These are phyloP conservation scores for Thalassarche chlororhynchos DNA, from an alignment of 2,113 vertebrate genomes.

Conservation along the genomic window DNA sequence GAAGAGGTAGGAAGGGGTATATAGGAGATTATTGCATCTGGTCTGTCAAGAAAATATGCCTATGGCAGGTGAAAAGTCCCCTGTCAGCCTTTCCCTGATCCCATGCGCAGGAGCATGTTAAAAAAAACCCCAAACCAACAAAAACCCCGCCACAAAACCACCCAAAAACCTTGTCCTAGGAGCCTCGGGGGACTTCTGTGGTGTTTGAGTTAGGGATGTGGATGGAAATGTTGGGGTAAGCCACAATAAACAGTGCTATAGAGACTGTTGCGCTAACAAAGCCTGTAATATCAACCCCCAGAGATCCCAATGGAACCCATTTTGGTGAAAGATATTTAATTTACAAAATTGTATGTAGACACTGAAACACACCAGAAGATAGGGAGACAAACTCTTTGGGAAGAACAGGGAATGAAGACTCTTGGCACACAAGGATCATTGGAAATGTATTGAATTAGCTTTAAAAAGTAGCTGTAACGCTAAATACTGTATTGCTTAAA, in stretches of 20 bases:
- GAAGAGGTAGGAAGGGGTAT: neutral
- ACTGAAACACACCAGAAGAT: fast-evolving
- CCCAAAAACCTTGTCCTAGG: neutral
- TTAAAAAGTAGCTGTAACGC: neutral
- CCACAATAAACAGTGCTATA: fast-evolving
- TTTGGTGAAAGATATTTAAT: neutral
- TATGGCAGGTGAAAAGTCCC: neutral
- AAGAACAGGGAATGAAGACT: neutral
- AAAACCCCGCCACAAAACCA: neutral
- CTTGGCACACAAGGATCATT: fast-evolving
- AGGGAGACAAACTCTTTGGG: neutral
- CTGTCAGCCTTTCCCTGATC: neutral
- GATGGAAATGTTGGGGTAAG: neutral
- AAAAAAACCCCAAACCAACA: neutral
- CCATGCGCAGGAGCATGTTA: neutral
- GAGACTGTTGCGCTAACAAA: neutral
- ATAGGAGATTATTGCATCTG: neutral
- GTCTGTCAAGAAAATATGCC: neutral
- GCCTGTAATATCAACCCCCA: neutral
- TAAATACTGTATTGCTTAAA: neutral
- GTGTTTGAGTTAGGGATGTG: neutral
- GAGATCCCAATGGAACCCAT: neutral
- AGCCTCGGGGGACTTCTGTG: neutral
- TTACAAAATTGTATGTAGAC: neutral
- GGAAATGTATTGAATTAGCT: neutral